Percentiles rank a stretch among this genome's conserved stretches.
phyloP scores from a whole-genome alignment of 2,113 vertebrate genomes.

The Falcunculus frontatus region DNA sequence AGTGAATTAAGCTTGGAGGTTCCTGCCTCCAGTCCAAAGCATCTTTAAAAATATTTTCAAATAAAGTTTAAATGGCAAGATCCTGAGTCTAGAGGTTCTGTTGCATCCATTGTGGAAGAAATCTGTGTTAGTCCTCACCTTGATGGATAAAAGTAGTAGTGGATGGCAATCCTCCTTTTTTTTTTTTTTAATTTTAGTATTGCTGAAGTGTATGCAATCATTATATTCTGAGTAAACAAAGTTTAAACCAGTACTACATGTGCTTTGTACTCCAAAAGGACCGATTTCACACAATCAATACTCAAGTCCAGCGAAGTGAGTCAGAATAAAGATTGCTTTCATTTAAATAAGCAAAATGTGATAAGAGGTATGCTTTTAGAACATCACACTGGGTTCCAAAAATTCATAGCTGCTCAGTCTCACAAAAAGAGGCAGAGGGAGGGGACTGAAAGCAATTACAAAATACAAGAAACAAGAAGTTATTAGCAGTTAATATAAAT shows the following conservation, averaged over 20 bases:
- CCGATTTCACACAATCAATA: background rate
- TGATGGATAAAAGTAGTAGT: background rate
- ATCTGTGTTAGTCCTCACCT: background rate
- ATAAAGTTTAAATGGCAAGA: background rate
- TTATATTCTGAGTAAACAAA: background rate
- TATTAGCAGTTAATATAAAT: background rate
- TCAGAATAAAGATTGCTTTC: background rate
- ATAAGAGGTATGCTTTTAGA: background rate
- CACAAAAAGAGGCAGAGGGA: background rate
- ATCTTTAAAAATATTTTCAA: background rate
- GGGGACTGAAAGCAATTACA: background rate
- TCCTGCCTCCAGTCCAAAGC: background rate
- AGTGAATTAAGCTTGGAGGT: background rate
- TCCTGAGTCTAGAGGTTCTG: background rate
- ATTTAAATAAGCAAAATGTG: background rate
- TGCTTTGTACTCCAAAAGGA: background rate
- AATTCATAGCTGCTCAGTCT: background rate
- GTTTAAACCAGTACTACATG: background rate
- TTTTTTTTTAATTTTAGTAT: background rate
- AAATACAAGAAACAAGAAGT: background rate
- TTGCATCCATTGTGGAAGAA: background rate
- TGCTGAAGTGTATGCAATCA: background rate
- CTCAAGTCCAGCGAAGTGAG: background rate
- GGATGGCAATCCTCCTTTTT: background rate
- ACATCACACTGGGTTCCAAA: background rate